Percentiles rank a stretch among this genome's conserved stretches.
Conservation (phyloP, 92 coral and sea anemone species). For the Bergia puertoricense region DNA sequence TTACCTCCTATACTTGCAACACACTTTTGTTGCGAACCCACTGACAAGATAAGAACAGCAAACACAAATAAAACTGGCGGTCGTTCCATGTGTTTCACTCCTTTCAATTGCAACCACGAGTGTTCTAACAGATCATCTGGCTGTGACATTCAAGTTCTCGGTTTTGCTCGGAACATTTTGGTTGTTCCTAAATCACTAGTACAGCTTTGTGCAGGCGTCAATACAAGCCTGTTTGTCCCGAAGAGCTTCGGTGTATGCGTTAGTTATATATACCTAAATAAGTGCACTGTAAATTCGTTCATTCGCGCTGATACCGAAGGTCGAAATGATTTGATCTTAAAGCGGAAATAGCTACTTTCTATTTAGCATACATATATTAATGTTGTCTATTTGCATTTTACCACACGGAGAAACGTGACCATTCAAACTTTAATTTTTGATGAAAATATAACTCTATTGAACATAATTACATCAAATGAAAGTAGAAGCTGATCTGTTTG, state of each 20-base stretch:
- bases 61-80: background rate
- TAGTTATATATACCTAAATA: background rate
- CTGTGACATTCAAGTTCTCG: background rate
- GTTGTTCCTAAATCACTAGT: background rate
- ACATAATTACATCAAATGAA: background rate
- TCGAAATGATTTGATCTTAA: background rate
- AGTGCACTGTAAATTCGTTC: background rate
- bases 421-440: background rate
- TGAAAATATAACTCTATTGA: background rate
- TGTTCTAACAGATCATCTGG: background rate
- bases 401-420: background rate
- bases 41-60: background rate
- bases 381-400: background rate
- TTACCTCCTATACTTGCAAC: slow-evolving; percentile 3
- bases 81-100: background rate
- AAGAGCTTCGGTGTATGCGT: background rate
- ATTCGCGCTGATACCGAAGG: background rate
- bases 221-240: background rate
- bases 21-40: background rate
- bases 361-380: background rate
- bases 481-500: no score
- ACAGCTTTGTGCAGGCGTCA: no score
- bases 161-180: background rate
- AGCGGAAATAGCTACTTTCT: slow-evolving; percentile 10
- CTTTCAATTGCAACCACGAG: background rate